Conservation (phyloP, 2,888 invertebrate genomes). For the Priocnemis perturbator region DNA sequence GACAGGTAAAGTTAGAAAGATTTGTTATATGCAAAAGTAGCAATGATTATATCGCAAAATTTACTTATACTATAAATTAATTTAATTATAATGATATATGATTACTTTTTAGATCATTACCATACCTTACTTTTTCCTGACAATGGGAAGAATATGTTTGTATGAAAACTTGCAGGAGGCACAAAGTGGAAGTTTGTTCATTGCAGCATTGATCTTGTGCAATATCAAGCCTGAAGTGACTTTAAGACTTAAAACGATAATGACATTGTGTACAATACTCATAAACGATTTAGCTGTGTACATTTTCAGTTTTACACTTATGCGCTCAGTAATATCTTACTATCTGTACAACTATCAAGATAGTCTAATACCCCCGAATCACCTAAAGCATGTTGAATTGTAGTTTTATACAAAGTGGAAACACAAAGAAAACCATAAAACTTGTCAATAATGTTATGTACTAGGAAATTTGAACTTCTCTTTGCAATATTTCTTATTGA, state of each 20-base stretch:
- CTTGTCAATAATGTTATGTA: no score
- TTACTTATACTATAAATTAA: no score
- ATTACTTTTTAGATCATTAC: slow-evolving; percentile 62
- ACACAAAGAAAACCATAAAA: slow-evolving; percentile 2
- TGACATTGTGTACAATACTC: slow-evolving; percentile 46
- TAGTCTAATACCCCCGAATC: not conserved
- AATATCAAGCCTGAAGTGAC: slow-evolving; percentile 63
- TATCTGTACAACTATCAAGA: slow-evolving; percentile 10
- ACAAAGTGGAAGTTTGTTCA: slow-evolving; percentile 55
- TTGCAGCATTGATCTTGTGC: slow-evolving; percentile 64
- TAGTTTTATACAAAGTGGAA: not conserved
- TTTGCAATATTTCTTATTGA: not conserved
- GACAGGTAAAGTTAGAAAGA: slow-evolving; percentile 56
- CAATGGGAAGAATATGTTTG: slow-evolving; percentile 53
- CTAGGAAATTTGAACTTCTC: no score
- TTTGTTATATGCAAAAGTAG: slow-evolving; percentile 8
- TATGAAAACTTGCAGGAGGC: slow-evolving; percentile 32
- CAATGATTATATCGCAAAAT: slow-evolving; percentile 3
- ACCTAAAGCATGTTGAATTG: slow-evolving; percentile 13
- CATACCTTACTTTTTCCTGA: slow-evolving; percentile 60
- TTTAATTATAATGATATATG: slow-evolving; percentile 9
- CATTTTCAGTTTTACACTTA: slow-evolving; percentile 63
- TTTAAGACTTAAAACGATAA: slow-evolving; percentile 50
- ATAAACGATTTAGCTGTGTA: slow-evolving; percentile 63
- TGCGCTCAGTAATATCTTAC: slow-evolving; percentile 43